Base-by-base conservation (phyloP, 2,797 vertebrate genomes). In the Phylloscopus collybita region DNA sequence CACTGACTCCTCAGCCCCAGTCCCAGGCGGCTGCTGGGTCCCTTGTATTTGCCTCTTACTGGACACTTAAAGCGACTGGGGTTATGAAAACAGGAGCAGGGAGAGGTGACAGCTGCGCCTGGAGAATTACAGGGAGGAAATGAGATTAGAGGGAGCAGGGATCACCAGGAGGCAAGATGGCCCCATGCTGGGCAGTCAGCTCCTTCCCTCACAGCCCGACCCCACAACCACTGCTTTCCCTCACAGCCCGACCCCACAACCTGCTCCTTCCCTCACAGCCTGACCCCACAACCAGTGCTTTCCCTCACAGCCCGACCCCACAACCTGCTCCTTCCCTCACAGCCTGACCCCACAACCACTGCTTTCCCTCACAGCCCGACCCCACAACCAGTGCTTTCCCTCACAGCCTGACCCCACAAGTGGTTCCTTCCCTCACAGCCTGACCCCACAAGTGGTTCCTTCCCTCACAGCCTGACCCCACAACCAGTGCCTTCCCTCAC, bases 101-200 rank as follows among this genome's bases (percentile, higher is more conserved):
- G 34, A 65, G 84, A 86, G 64, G 78, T 51, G 92, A 91, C 93
- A 95, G 91, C 91, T 91, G 88, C 66, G 80, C 62, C 1, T 5
- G n/a, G 66, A 65, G 92, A 92, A 88, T 92, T 93, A 90, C 80
- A 59, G 27, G 17, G 50, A 78, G 53, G 30, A 78, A 91, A 90
- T 75, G 11, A 62, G 95, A 88, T 91, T 69, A 94, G 75, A 81
- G 12, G 25, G 53, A 85, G 71, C 23, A 70, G 25, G 74, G 44
- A 91, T 85, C 49, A 69, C 54, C 30, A 7, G 44, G 62, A 88
- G 42, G 62, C 51, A 47, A 75, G 73, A 75, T 16, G 80, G 49
- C 54, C 42, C 72, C 45, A 4, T 4, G 47, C 45, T 32, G 64
- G 50, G 79, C 27, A 30, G 66, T 14, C 47, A 10, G 61, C 13